Percentiles rank a stretch among this genome's conserved stretches.
phyloP scores from a whole-genome alignment of 1,140 invertebrate species.

The Neoseiulus cucumeris region DNA sequence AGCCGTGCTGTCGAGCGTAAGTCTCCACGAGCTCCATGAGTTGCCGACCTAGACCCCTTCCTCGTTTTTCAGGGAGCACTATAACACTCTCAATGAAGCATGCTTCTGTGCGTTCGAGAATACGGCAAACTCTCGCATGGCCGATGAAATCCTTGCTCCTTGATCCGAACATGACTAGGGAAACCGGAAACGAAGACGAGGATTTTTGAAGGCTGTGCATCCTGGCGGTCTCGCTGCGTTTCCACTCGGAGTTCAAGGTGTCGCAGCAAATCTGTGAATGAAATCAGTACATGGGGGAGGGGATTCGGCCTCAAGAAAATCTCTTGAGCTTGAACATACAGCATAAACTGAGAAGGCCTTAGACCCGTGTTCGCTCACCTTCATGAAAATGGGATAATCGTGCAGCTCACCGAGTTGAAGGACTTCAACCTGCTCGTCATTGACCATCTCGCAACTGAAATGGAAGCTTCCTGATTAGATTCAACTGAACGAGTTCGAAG shows the following conservation, averaged over 20 bases:
- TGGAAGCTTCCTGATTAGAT: too few relatives aligned
- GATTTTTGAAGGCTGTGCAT: conserved; percentile 3
- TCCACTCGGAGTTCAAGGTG: neutral
- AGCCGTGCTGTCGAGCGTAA: conserved; percentile 16
- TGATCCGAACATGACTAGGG: neutral
- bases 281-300: too few relatives aligned
- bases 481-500: too few relatives aligned
- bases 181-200: neutral
- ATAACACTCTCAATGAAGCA: conserved; percentile 18
- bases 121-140: neutral
- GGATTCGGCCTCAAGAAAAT: too few relatives aligned
- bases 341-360: too few relatives aligned
- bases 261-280: conserved; percentile 1
- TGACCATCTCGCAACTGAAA: neutral
- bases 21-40: conserved; percentile 19
- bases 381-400: neutral
- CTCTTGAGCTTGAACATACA: too few relatives aligned
- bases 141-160: neutral
- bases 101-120: neutral
- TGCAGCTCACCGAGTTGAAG: neutral
- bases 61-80: conserved; percentile 17
- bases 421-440: neutral
- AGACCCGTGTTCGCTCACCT: too few relatives aligned
- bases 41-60: conserved; percentile 17
- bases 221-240: neutral